Evolutionary conservation across 2,113 vertebrate genomes (phyloP).

Genomic region (Oriolus oriolus): DNA sequence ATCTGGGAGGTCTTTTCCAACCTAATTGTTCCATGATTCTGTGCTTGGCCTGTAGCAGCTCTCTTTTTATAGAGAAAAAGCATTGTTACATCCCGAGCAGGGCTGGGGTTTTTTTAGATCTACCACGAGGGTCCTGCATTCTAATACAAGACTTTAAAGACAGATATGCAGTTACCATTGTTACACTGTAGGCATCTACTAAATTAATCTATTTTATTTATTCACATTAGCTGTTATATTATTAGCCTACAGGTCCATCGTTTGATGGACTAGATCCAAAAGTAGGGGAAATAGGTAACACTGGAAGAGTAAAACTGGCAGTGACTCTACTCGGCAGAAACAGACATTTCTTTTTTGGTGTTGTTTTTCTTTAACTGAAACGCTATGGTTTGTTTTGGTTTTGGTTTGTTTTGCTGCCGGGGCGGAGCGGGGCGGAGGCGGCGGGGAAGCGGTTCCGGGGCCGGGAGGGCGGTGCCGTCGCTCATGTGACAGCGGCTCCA

Average conservation of each 20-base stretch:
- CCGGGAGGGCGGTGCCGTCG: background rate
- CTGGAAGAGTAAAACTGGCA: background rate
- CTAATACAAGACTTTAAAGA: background rate
- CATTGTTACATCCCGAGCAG: background rate
- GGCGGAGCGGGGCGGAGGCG: background rate
- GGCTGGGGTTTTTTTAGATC: rapidly evolving
- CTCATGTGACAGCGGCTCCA: background rate
- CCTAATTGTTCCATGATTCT: background rate
- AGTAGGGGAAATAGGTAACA: background rate
- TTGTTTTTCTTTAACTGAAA: too few species aligned
- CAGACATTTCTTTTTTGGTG: rapidly evolving
- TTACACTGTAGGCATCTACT: too few species aligned
- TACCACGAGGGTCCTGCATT: background rate
- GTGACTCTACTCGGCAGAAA: background rate
- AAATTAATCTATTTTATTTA: background rate
- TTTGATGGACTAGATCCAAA: background rate
- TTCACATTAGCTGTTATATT: background rate
- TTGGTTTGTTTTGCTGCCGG: background rate
- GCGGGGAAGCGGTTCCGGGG: background rate
- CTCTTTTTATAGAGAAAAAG: background rate
- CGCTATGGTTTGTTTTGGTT: rapidly evolving
- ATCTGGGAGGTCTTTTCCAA: background rate
- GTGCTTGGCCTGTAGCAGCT: background rate
- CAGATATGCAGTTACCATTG: background rate
- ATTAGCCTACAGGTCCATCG: background rate